Evolutionary conservation across 2,113 vertebrate genomes (phyloP), one percentile per base, ranked within the genome.

Genomic region (Serilophus lunatus): DNA sequence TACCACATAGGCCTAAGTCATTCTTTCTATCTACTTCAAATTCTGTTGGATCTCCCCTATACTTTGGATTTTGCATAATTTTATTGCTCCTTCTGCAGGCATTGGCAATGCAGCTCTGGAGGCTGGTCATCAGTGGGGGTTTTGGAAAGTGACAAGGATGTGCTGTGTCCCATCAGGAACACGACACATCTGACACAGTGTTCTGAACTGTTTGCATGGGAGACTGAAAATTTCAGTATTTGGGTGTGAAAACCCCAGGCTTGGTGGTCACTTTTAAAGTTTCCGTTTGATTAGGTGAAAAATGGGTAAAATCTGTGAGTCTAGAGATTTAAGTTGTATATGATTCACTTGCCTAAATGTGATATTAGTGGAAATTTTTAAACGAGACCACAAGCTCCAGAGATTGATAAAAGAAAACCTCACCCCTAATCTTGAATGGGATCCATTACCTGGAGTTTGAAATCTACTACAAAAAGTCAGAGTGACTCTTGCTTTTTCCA

Each of bases 111-210:
- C 57, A 71, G 61, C 74, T 81, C 50, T 53, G 14, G 3, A 3
- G 22, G 50, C 1, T 88, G 93, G 22, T 12, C 77, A 26, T 16
- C 4, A 19, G 5, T 7, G 7, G 28, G 33, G 51, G 18, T 8
- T 17, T 26, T 71, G 68, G 44, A 19, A 38, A 22, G 56, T 24
- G 79, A 5, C 51, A 1, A 1, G 60, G 50, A 14, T n/a, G 38
- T 69, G 87, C 61, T 49, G 19, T 56, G 53, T 80, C 76, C 79
- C 13, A 1, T 19, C 61, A 68, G 78, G 61, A 87, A 5, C 49
- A 26, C 0, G 0, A 13, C 38, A 18, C 38, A 17, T 1, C 38
- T 51, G 38, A 15, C 44, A 36, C 35, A 9, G 42, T 2, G 3
- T 4, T 42, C 44, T 15, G 18, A 57, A 19, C 54, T 4, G 2